Evolutionary conservation across 2,888 invertebrate genomes (phyloP), one percentile per base, ranked within the genome.

Genomic region (Hemithea aestivaria): DNA sequence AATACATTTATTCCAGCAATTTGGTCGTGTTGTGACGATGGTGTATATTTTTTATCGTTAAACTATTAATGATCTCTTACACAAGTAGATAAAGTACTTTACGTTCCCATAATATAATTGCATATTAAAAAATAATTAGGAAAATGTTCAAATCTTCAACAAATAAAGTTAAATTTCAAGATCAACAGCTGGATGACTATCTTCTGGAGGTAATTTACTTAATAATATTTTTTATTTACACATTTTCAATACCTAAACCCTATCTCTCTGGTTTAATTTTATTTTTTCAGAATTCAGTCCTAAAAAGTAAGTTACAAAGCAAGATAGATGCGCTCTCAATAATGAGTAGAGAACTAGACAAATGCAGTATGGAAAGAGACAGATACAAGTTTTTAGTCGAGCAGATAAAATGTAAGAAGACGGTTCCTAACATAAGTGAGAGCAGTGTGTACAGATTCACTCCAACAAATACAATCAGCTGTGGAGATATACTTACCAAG

Each of bases 321-420:
- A 96, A 96, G 74, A 89, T 93, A 33, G 95, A 95, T 73, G 95
- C 95, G 1, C 71, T 96, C 22, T 81, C 91, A n/a, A 93, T 95
- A 44, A 85, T 96, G 67, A 92, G 91, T 45, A 90, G 90, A 57
- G 94, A 95, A 63, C 73, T 96, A 40, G 93, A 94, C 56, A 91
- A 92, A 73, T 94, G 93, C 66, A 91, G 92, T 41, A 91, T 90
- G 58, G 94, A 96, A 65, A 82, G 94, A 20, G 95, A 96, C 69
- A 92, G 93, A 62, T 95, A 92, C 60, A 94, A 94, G 70, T 72
- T 93, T 6, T 90, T 95, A 88, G 93, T 94, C 0, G 95, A 95
- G 62, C 94, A 95, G 53, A 77, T 94, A 9, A 91, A 93, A 58
- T 78, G 89, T 35, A 81, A 75, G 55, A 78, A 72, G 54, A 59